These are phyloP conservation scores for Nannobrachium achirus DNA, from an alignment of 2,113 vertebrate genomes.

Conservation along the genomic window DNA sequence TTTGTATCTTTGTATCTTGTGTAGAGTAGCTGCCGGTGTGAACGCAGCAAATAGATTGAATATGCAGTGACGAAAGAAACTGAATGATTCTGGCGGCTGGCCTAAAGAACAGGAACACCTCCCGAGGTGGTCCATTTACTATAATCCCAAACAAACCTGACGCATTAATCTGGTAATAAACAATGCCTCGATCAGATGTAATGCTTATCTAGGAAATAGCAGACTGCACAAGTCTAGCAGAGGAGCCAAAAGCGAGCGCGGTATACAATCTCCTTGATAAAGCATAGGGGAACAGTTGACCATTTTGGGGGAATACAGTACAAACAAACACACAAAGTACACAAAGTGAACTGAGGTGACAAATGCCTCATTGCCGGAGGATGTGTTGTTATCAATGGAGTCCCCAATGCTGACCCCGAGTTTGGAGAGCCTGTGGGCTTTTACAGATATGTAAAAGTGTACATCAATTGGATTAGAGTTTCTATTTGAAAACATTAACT, in stretches of 20 bases:
- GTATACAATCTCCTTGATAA: conserved; percentile 55
- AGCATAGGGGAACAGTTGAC: conserved; percentile 51
- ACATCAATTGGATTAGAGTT: no score
- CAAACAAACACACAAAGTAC: conserved; percentile 52
- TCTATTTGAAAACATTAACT: no score
- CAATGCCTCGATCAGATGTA: conserved; percentile 34
- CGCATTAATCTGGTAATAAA: conserved; percentile 55
- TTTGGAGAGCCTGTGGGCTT: no score
- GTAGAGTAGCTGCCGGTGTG: no score
- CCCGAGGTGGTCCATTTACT: conserved; percentile 50
- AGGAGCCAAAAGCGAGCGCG: conserved; percentile 45
- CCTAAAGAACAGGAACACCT: conserved; percentile 42
- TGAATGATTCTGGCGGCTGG: background rate
- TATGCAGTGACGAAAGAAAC: conserved; percentile 12
- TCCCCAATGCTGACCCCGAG: no score
- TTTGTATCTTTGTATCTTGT: no score
- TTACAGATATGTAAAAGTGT: no score
- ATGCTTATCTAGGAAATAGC: conserved; percentile 55
- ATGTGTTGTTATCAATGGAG: no score
- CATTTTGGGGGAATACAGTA: no score
- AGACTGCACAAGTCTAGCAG: conserved; percentile 45
- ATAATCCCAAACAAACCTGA: conserved; percentile 51
- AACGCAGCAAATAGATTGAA: no score
- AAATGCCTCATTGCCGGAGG: conserved; percentile 56
- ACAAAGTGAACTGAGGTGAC: conserved; percentile 52